Evolutionary conservation across 2,888 invertebrate species (phyloP), one percentile per base, ranked within the genome.

Genomic region (Limnephilus rhombicus): DNA sequence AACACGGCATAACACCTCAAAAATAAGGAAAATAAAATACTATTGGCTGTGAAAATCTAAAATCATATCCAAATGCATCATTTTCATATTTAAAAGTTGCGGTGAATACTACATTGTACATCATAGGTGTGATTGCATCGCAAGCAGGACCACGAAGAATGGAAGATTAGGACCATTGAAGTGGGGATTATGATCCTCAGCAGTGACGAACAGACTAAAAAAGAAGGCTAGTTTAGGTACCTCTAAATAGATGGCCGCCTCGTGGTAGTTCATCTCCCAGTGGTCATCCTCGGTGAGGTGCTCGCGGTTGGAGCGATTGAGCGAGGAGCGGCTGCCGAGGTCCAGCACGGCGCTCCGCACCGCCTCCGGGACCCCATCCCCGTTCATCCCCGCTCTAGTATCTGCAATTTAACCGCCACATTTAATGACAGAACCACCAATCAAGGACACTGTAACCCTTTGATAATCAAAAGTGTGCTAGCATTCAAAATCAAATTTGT

Each of bases 231-330:
- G 68, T n/a, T 68, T 5, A 12, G 15, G 34, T 37, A 98, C 98
- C 96, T 98, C 98, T 94, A 98, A 96, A 95, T 98, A 98, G 94
- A 98, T 98, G 89, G 98, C 98, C 29, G 98, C 98, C 94, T 98
- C 98, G 94, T 98, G 98, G 95, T 98, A 98, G 95, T 98, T 98
- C 97, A 98, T 98, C 95, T 98, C 98, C 98, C 98, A 98, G 94
- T 97, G 97, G 94, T 97, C 97, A 92, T 96, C 96, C 91, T 96
- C 96, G 0, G 96, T 95, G 95, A 96, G 95, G 45, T 95, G 95
- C 94, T 96, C 95, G 90, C 96, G 95, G 18, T 96, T 96, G 24
- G 95, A 96, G 92, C 95, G 94, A 95, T 96, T 97, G 37, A 97
- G 96, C 12, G 97, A 97, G 85, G 97, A 97, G 85, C 97, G 95